Conservation (phyloP, 2,888 invertebrate genomes). For the Drosophila histrio region DNA sequence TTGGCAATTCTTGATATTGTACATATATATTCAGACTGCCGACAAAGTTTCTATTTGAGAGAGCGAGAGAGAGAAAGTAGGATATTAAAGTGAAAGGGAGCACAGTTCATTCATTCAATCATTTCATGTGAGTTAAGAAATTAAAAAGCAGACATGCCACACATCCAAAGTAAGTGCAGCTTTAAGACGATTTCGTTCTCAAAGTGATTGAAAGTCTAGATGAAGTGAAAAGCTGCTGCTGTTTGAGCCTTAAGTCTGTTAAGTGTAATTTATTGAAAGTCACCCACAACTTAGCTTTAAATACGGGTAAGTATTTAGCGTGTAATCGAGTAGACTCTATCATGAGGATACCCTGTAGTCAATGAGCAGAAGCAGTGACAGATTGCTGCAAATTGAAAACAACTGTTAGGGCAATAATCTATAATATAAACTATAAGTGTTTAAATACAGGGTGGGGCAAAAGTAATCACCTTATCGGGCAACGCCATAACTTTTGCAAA, state of each 20-base stretch:
- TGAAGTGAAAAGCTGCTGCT: neutral
- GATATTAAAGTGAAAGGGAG: neutral
- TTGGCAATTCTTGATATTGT: conserved; percentile 56
- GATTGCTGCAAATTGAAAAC: too few relatives aligned
- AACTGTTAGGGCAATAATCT: too few relatives aligned
- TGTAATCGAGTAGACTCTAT: neutral
- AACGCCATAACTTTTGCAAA: too few relatives aligned
- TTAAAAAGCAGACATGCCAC: neutral
- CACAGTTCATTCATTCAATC: conserved; percentile 33
- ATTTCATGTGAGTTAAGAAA: conserved; percentile 3
- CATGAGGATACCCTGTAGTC: neutral
- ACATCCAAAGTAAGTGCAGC: neutral
- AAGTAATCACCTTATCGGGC: too few relatives aligned
- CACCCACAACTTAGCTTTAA: neutral
- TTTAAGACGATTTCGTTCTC: neutral
- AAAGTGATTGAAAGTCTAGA: neutral
- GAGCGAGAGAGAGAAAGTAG: neutral
- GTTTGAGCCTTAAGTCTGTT: too few relatives aligned
- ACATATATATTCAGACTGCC: conserved; percentile 8
- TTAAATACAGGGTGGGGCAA: too few relatives aligned
- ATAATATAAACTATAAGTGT: too few relatives aligned
- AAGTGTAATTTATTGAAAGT: neutral
- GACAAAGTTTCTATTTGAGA: conserved; percentile 22
- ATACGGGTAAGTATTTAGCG: neutral
- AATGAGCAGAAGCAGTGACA: too few relatives aligned